Evolutionary conservation across 1,140 invertebrate species (phyloP).

Genomic region (Drosophila sturtevanti): DNA sequence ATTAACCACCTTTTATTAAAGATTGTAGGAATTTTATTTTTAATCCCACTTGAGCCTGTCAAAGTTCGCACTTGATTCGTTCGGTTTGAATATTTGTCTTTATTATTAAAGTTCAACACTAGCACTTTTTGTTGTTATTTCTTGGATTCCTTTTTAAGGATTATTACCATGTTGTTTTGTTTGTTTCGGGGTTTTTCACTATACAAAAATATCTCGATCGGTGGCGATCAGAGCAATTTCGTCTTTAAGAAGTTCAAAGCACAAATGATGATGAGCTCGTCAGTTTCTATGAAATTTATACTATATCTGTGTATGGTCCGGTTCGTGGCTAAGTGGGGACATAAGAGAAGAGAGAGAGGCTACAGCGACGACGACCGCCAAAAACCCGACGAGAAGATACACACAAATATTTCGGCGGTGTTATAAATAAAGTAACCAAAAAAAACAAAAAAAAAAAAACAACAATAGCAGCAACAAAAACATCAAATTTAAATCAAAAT

Average conservation of each 20-base stretch:
- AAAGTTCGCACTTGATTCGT: slow-evolving; percentile 37
- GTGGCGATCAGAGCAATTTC: slow-evolving; percentile 73
- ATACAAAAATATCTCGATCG: slow-evolving; percentile 70
- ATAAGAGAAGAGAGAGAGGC: slow-evolving; percentile 54
- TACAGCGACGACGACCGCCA: slow-evolving; percentile 62
- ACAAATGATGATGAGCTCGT: slow-evolving; percentile 82
- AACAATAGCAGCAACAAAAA: slow-evolving; percentile 37
- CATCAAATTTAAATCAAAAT: slow-evolving; percentile 74
- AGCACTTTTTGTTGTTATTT: slow-evolving; percentile 18
- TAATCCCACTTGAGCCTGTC: slow-evolving; percentile 52
- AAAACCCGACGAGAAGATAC: slow-evolving; percentile 75
- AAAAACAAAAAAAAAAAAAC: slow-evolving; percentile 39
- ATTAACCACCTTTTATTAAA: slow-evolving; percentile 19
- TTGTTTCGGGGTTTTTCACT: slow-evolving; percentile 24
- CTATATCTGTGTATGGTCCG: slow-evolving; percentile 66
- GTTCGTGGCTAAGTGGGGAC: slow-evolving; percentile 54
- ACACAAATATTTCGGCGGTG: slow-evolving; percentile 49
- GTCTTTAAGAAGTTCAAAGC: slow-evolving; percentile 82
- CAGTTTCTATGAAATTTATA: slow-evolving; percentile 79
- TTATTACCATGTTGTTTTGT: slow-evolving; percentile 66
- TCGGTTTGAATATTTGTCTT: slow-evolving; percentile 33
- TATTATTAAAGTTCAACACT: slow-evolving; percentile 4
- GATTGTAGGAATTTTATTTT: slow-evolving; percentile 15
- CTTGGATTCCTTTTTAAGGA: slow-evolving; percentile 27
- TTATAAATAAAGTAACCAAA: slow-evolving; percentile 66